Conservation (phyloP, 2,797 vertebrate species). For the Mallotus villosus region DNA sequence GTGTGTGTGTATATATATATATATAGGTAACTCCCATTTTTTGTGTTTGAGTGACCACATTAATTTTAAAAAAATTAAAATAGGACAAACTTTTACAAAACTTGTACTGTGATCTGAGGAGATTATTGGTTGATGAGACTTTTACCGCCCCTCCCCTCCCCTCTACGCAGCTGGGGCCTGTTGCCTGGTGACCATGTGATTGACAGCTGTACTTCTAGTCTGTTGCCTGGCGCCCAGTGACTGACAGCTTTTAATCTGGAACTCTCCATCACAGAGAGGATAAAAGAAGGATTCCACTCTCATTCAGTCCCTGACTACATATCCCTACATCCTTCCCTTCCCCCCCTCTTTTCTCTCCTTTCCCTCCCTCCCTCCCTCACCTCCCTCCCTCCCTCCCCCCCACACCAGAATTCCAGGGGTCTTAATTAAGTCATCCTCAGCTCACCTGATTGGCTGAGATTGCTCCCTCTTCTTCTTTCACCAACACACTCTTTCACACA, state of each 20-base stretch:
- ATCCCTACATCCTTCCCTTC: background rate
- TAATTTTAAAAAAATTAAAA: too few species aligned
- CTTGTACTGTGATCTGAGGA: too few species aligned
- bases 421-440: constrained; percentile 71
- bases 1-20: too few species aligned
- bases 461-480: constrained; percentile 36
- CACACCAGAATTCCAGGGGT: constrained; percentile 48
- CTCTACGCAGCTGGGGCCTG: too few species aligned
- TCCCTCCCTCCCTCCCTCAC: too few species aligned
- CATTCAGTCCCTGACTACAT: constrained; percentile 38
- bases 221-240: background rate
- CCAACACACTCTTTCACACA: background rate
- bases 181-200: too few species aligned
- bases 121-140: too few species aligned
- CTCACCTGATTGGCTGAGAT: constrained; percentile 68
- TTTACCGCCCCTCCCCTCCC: too few species aligned
- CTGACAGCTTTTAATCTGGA: constrained; percentile 46
- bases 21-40: too few species aligned
- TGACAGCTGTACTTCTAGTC: background rate
- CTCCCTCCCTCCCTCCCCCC: constrained; percentile 18
- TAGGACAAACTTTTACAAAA: too few species aligned
- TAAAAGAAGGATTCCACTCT: constrained; percentile 66
- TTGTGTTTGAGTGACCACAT: too few species aligned
- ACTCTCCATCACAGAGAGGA: constrained; percentile 65
- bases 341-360: background rate